These are phyloP conservation scores for Hypena proboscidalis DNA, from an alignment of 2,888 invertebrate species.

Conservation along the genomic window DNA sequence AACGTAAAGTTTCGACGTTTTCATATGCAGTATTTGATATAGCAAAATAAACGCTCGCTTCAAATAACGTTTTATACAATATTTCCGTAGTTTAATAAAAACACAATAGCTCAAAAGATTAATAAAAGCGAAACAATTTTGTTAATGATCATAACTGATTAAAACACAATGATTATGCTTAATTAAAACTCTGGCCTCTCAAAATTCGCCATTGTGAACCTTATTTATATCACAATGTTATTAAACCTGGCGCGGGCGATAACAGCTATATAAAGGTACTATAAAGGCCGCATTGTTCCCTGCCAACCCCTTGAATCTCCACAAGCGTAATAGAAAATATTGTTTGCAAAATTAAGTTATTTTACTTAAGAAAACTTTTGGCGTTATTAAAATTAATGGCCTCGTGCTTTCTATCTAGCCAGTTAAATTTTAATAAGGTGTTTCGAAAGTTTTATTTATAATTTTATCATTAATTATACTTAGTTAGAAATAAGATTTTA, in stretches of 20 bases:
- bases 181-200: slow-evolving; percentile 46
- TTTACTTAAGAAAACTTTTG: slow-evolving; percentile 36
- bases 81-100: slow-evolving; percentile 3
- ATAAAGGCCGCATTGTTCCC: slow-evolving; percentile 41
- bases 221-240: slow-evolving; percentile 49
- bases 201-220: slow-evolving; percentile 42
- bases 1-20: too few relatives aligned
- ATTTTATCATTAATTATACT: slow-evolving; percentile 7
- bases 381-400: slow-evolving; percentile 36
- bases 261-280: slow-evolving; percentile 37
- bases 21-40: too few relatives aligned
- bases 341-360: slow-evolving; percentile 46
- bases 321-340: slow-evolving; percentile 48
- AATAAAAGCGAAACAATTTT: slow-evolving; percentile 35
- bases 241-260: slow-evolving; percentile 41
- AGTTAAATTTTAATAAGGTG: slow-evolving; percentile 13
- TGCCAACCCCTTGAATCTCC: slow-evolving; percentile 42
- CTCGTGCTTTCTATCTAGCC: slow-evolving; percentile 13
- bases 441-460: neutral
- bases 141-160: slow-evolving; percentile 51
- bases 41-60: too few relatives aligned
- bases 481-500: slow-evolving; percentile 19
- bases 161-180: slow-evolving; percentile 45
- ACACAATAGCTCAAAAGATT: slow-evolving; percentile 2
- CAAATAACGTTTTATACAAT: too few relatives aligned